Evolutionary conservation across 2,113 vertebrate genomes (phyloP), one percentile per base, ranked within the genome.

Genomic region (Lamprologus callipterus): DNA sequence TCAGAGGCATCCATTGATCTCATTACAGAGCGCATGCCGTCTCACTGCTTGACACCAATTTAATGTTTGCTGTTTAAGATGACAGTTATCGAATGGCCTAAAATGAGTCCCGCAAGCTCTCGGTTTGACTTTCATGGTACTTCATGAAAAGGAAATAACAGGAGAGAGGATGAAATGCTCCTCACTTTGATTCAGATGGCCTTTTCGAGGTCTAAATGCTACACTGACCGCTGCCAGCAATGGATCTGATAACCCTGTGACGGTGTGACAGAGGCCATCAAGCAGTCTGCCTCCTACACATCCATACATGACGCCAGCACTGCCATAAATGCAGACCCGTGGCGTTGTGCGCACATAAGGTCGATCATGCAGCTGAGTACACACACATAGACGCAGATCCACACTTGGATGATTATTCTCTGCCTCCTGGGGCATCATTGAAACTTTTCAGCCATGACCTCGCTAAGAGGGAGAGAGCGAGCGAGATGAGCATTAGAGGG

Each of bases 371-470:
- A 60, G 86, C 47, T 33, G 58, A 80, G 85, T 80, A 82, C 87
- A 83, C 87, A 85, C 82, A 84, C 47, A 92, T 63, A 89, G 85
- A 88, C 19, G 79, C 70, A 85, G 75, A 92, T 60, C 58, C 87
- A 87, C 93, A 94, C 91, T 88, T 53, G 68, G 85, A 83, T 91
- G 91, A 91, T 90, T 85, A 90, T 90, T 86, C 87, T 54, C 31
- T 2, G 54, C 47, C 89, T 90, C 92, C 84, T 35, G 85, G 86
- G 92, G 90, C 90, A 91, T 92, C 92, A 88, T 82, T 87, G 87
- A 92, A 91, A 92, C 87, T 90, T 94, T 93, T 88, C 92, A 92
- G 85, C 91, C 85, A n/a, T 92, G 90, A 94, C 94, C 94, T 91
- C 87, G 31, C 93, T 87, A 82, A 93, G 86, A 91, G 88, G 80